These are phyloP conservation scores for Bubalus kerabau DNA, from an alignment of 2,113 vertebrate species.

Conservation along the genomic window DNA sequence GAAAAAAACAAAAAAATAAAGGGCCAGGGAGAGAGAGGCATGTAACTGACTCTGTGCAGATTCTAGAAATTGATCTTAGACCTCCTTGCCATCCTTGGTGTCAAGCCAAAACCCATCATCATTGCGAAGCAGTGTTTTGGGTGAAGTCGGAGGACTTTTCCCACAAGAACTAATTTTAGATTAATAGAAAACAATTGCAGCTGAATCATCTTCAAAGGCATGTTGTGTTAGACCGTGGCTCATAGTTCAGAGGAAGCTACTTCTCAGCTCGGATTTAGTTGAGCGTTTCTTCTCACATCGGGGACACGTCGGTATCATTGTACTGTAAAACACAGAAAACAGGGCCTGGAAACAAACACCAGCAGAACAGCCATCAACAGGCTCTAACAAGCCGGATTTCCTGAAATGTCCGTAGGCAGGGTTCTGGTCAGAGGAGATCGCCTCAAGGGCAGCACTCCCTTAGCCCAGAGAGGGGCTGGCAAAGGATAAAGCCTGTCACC, in stretches of 20 bases:
- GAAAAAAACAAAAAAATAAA: background rate
- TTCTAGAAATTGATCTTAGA: background rate
- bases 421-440: accelerated
- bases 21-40: background rate
- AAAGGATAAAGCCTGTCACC: background rate
- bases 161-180: background rate
- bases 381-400: background rate
- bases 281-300: background rate
- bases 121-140: background rate
- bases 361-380: background rate
- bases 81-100: background rate
- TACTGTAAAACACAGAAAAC: background rate
- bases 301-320: accelerated
- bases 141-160: background rate
- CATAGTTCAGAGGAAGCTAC: background rate
- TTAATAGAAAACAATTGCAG: background rate
- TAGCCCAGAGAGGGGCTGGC: background rate
- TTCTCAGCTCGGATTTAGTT: background rate
- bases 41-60: background rate
- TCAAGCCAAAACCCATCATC: background rate
- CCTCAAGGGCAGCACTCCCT: background rate
- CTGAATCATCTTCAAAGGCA: background rate
- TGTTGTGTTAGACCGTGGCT: background rate
- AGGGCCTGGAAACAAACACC: background rate
- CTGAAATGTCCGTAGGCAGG: background rate